Conservation (phyloP, 2,797 vertebrate genomes). For the Acanthiza pusilla region DNA sequence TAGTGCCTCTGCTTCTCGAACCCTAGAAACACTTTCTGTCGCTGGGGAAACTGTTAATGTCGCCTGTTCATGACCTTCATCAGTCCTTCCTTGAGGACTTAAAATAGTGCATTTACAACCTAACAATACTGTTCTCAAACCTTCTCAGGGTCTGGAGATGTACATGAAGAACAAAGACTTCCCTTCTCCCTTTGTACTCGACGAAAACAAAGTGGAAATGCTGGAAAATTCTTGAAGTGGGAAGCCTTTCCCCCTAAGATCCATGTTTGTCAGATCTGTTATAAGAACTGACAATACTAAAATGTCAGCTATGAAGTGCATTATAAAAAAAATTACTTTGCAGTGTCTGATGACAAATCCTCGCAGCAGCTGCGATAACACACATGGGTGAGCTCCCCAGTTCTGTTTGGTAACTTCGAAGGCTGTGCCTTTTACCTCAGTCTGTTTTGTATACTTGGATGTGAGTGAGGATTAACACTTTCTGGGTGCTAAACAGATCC, state of each 20-base stretch:
- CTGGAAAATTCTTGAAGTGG: slow-evolving; percentile 57
- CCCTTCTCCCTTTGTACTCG: slow-evolving; percentile 78
- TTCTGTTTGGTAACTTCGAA: not conserved
- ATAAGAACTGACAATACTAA: not conserved
- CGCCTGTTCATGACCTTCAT: not conserved
- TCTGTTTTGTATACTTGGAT: not conserved
- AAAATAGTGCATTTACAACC: not conserved
- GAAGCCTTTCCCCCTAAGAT: not conserved
- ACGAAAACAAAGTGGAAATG: slow-evolving; percentile 61
- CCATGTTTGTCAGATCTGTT: not conserved
- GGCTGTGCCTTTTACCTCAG: not conserved
- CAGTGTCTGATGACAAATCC: not conserved
- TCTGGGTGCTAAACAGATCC: not conserved
- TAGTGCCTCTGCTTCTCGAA: not conserved
- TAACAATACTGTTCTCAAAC: not conserved
- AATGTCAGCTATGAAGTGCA: not conserved
- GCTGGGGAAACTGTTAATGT: not conserved
- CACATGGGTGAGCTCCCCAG: fast-evolving
- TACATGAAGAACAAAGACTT: slow-evolving; percentile 78
- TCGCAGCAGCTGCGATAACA: not conserved
- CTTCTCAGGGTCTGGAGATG: slow-evolving; percentile 81
- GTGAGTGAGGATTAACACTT: not conserved
- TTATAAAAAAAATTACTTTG: not conserved
- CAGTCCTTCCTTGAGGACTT: not conserved
- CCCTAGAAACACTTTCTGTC: not conserved